Base-by-base conservation (phyloP, 2,888 invertebrate species). In the Minunthozetes semirufus region DNA sequence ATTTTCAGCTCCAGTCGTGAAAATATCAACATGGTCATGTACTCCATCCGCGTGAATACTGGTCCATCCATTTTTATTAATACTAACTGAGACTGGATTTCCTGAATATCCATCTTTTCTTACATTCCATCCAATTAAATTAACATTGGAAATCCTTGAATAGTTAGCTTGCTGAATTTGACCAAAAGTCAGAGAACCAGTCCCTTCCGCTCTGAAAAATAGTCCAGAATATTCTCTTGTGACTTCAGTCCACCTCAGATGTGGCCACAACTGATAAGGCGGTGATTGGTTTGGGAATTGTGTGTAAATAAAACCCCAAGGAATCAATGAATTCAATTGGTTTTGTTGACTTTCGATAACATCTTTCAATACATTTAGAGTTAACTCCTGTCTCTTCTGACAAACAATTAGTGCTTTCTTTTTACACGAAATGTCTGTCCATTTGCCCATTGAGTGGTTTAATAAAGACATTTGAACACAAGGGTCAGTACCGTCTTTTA, bases 161-260 rank as follows among this genome's bases (percentile, higher is more conserved):
- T 66, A 15, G 13, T 66, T 38, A 8, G 63, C n/a, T 8, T 19
- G 50, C 25, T 66, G 66, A 42, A 66, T 22, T 11, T 22, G 38
- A 4, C 68, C 68, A 22, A 68, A 68, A 17, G n/a, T 1, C 25
- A 1, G 9, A 1, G 68, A 3, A 29, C 9, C 11, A 13, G 6
- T 25, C 5, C 68, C 68, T 25, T 68, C 68, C 5, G 68, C 68
- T 22, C 68, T 42, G 29, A 68, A 68, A 11, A 68, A 68, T 13
- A 68, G 68, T 9, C 68, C 68, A 0, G 68, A 19, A 22, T 68
- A 68, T 4, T 42, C 29, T 42, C 17, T 22, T 1, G 68, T 68
- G 9, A 68, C 29, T 11, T 68, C 68, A 11, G 68, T 9, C 68
- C 68, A 68, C 22, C 29, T 29, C 13, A 25, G 4, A 4, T 22